Evolutionary conservation across 2,888 invertebrate species (phyloP).

Genomic region (Chrysolina haemoptera): DNA sequence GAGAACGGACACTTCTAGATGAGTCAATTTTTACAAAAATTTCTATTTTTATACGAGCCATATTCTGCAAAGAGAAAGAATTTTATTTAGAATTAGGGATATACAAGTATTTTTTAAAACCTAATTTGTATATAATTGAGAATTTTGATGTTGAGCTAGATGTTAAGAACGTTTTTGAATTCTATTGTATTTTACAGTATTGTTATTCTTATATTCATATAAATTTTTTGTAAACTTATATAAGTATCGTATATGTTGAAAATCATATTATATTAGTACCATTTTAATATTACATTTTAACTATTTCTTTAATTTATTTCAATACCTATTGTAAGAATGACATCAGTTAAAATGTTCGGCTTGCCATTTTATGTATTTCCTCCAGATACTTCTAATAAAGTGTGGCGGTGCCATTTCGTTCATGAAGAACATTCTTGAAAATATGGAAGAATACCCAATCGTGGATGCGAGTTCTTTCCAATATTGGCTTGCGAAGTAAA

Average conservation of each 20-base stretch:
- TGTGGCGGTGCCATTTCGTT: no score
- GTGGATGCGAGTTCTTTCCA: no score
- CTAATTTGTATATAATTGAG: constrained; percentile 3
- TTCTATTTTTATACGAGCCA: constrained; percentile 14
- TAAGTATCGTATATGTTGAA: constrained; percentile 7
- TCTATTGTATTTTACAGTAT: constrained; percentile 14
- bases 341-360: no score
- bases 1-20: not conserved
- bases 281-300: not conserved
- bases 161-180: constrained; percentile 1
- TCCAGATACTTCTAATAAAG: no score
- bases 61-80: constrained; percentile 3
- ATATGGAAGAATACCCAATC: no score
- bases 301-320: not conserved
- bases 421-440: no score
- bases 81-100: not conserved
- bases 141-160: constrained; percentile 16
- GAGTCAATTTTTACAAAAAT: not conserved
- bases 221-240: constrained; percentile 20
- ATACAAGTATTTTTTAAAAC: constrained; percentile 14
- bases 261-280: not conserved
- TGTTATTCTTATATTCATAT: constrained; percentile 11
- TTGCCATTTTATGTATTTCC: no score
- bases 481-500: no score
- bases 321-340: no score